phyloP scores from a whole-genome alignment of 23 tunicate genomes.

The Trididemnum nubilum region DNA sequence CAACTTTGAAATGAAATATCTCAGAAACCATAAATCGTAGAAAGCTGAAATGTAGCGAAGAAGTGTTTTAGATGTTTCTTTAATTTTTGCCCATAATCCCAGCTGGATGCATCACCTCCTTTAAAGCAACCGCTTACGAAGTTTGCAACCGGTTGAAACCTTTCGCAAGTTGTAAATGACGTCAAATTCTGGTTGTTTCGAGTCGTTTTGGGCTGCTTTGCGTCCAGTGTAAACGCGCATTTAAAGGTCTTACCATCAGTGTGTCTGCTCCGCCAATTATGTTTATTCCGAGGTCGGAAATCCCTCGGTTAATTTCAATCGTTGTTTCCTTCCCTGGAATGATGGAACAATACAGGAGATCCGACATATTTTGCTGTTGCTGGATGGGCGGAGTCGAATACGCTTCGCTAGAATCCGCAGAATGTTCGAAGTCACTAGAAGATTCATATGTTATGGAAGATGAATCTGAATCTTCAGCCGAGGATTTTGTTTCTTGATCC shows the following conservation, averaged over 20 bases:
- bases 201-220: too few relatives aligned
- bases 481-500: background rate
- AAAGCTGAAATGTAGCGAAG: too few relatives aligned
- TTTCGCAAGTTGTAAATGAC: too few relatives aligned
- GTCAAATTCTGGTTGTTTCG: too few relatives aligned
- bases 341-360: constrained; percentile 54
- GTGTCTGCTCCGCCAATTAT: constrained; percentile 91
- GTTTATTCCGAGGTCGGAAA: constrained; percentile 74
- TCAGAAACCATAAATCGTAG: too few relatives aligned
- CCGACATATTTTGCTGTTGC: constrained; percentile 5
- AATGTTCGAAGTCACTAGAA: background rate
- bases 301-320: constrained; percentile 90
- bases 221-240: too few relatives aligned
- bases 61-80: too few relatives aligned
- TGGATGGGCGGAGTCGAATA: constrained; percentile 21
- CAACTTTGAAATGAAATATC: too few relatives aligned
- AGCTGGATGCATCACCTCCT: too few relatives aligned
- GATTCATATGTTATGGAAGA: background rate
- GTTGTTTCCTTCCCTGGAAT: constrained; percentile 69
- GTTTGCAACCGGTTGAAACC: too few relatives aligned
- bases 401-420: background rate
- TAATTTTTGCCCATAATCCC: too few relatives aligned
- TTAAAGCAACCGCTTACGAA: too few relatives aligned
- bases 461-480: background rate
- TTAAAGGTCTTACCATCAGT: constrained; percentile 58